Percentiles rank a stretch among this genome's conserved stretches.
Evolutionary conservation across 1,140 invertebrate species (phyloP).

Genomic region (Bombyx mandarina): DNA sequence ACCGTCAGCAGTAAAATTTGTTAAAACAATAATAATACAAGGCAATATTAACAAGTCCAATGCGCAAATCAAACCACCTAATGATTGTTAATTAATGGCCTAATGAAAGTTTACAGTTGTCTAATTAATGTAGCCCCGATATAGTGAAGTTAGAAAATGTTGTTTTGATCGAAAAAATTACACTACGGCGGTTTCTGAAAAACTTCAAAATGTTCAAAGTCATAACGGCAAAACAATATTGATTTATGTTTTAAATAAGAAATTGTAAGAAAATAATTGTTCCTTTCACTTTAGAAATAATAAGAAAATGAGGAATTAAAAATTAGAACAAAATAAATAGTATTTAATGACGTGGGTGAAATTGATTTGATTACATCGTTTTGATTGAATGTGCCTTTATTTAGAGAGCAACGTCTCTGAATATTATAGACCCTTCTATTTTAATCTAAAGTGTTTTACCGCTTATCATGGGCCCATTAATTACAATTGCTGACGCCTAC

Average conservation of each 20-base stretch:
- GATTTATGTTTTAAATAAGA: too few species aligned
- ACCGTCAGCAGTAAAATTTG: too few species aligned
- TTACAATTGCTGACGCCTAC: conserved; percentile 50
- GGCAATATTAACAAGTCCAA: too few species aligned
- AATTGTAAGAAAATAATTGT: background rate
- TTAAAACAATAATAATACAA: too few species aligned
- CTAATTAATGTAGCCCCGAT: conserved; percentile 23
- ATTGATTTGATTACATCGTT: conserved; percentile 15
- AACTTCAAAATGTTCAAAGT: too few species aligned
- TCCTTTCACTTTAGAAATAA: background rate
- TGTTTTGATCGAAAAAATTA: background rate
- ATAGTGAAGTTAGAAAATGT: background rate
- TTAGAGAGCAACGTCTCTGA: conserved; percentile 25
- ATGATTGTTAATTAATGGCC: conserved; percentile 4
- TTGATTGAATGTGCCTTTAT: conserved; percentile 36
- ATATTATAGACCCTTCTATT: conserved; percentile 45
- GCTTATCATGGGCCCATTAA: conserved; percentile 55
- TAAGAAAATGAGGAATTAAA: background rate
- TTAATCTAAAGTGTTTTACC: conserved; percentile 61
- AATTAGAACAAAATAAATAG: background rate
- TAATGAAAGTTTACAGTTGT: conserved; percentile 12
- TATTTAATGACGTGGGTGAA: conserved; percentile 4
- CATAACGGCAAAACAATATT: too few species aligned
- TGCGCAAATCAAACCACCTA: background rate
- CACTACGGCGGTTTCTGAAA: too few species aligned